Evolutionary conservation across 1,140 invertebrate genomes (phyloP).

Genomic region (Drosophila subpulchrella): DNA sequence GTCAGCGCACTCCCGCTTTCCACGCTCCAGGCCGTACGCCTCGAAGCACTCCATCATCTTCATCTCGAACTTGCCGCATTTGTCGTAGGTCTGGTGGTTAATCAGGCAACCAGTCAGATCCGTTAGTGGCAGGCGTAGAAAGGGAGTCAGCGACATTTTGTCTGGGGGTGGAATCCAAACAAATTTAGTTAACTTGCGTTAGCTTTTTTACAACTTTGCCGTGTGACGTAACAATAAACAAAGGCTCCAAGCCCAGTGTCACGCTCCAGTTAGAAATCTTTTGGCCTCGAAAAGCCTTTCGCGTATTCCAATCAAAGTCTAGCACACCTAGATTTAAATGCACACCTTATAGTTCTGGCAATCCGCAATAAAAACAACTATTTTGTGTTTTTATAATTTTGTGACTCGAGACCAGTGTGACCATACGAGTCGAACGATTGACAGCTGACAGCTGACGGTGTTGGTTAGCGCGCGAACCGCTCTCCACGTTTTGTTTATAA

Average conservation of each 20-base stretch:
- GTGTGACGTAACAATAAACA: conserved; percentile 76
- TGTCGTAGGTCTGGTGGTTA: conserved; percentile 87
- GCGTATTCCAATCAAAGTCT: not conserved
- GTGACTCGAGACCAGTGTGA: conserved; percentile 6
- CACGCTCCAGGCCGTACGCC: conserved; percentile 88
- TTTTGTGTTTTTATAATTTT: conserved; percentile 21
- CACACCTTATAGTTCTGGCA: conserved; percentile 52
- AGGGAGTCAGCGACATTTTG: conserved; percentile 86
- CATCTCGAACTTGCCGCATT: conserved; percentile 88
- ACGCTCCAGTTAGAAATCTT: not conserved
- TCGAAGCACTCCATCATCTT: conserved; percentile 89
- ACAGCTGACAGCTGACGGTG: conserved; percentile 22
- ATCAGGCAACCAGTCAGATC: conserved; percentile 88
- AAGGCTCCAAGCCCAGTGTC: not conserved
- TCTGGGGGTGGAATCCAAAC: conserved; percentile 6
- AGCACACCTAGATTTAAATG: not conserved
- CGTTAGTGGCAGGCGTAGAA: conserved; percentile 88
- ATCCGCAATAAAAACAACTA: conserved; percentile 43
- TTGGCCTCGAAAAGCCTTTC: not conserved
- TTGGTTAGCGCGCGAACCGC: conserved; percentile 9
- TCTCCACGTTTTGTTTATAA: conserved; percentile 66
- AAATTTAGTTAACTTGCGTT: not conserved
- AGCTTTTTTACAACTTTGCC: conserved; percentile 1
- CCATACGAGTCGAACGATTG: not conserved
- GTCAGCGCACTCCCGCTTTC: conserved; percentile 86